phyloP scores from a whole-genome alignment of 2,797 vertebrate genomes.

The Acomys russatus region DNA sequence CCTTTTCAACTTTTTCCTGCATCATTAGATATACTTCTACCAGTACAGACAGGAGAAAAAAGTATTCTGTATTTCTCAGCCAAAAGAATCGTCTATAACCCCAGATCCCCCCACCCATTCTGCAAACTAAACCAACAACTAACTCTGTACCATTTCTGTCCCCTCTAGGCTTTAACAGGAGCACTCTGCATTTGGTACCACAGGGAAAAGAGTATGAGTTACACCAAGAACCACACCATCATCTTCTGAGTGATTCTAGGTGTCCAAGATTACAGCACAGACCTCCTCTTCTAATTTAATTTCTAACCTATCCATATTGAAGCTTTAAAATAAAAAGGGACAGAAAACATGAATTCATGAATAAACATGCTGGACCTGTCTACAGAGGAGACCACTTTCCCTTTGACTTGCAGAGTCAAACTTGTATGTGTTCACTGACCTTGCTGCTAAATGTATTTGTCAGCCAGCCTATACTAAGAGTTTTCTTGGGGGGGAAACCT shows the following conservation, averaged over 20 bases:
- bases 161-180: not conserved
- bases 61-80: not conserved
- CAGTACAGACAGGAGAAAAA: not conserved
- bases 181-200: not conserved
- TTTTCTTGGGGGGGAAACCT: constrained; percentile 9
- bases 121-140: not conserved
- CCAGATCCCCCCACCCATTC: not conserved
- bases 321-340: constrained; percentile 42
- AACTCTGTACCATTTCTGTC: not conserved
- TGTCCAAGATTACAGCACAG: not conserved
- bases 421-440: not conserved
- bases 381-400: not conserved
- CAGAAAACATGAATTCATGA: constrained; percentile 34
- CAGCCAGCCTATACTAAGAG: not conserved
- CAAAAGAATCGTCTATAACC: not conserved
- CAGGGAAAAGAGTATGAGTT: not conserved
- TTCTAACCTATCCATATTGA: constrained; percentile 6
- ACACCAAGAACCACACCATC: not conserved
- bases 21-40: not conserved
- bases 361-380: not conserved
- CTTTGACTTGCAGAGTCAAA: not conserved
- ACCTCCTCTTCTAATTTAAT: constrained; percentile 46
- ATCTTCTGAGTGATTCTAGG: constrained; percentile 8
- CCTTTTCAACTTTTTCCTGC: constrained; percentile 77
- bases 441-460: not conserved